These are phyloP conservation scores for Hypsibius dujardini DNA, from an alignment of 1,140 invertebrate genomes.

Conservation along the genomic window DNA sequence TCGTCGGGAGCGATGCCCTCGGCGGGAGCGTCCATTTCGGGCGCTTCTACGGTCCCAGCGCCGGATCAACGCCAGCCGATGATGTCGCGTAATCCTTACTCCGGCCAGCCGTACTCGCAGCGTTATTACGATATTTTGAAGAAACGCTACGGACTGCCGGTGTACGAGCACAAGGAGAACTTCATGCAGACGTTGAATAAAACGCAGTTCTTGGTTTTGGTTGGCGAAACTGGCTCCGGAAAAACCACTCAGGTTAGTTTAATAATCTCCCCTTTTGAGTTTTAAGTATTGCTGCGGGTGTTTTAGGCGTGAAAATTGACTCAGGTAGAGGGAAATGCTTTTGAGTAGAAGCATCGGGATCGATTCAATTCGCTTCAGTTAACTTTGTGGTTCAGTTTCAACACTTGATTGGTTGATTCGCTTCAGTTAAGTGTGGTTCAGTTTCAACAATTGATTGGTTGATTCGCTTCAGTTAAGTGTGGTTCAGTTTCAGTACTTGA, in stretches of 20 bases:
- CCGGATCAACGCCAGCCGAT: slow-evolving; percentile 6
- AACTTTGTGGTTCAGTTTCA: too few species aligned
- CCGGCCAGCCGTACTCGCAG: slow-evolving; percentile 24
- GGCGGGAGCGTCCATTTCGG: neutral
- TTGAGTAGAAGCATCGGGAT: too few species aligned
- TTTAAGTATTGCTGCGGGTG: too few species aligned
- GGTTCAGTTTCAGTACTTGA: too few species aligned
- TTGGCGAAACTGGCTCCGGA: slow-evolving; percentile 87
- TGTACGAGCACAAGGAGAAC: slow-evolving; percentile 90
- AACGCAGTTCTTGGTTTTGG: slow-evolving; percentile 77
- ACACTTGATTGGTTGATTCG: too few species aligned
- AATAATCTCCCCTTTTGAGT: neutral
- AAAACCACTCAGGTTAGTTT: slow-evolving; percentile 66
- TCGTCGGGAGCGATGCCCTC: neutral
- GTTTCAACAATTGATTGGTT: too few species aligned
- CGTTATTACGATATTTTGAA: slow-evolving; percentile 41
- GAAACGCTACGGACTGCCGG: slow-evolving; percentile 76
- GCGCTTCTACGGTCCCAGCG: neutral
- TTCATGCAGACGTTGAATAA: slow-evolving; percentile 78
- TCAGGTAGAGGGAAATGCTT: too few species aligned
- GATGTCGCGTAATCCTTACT: slow-evolving; percentile 25
- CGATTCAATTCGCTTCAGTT: too few species aligned
- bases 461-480: too few species aligned
- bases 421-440: too few species aligned
- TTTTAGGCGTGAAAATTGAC: too few species aligned